Conservation (phyloP, 2,113 vertebrate species). For the Microcebus lehilahytsara region DNA sequence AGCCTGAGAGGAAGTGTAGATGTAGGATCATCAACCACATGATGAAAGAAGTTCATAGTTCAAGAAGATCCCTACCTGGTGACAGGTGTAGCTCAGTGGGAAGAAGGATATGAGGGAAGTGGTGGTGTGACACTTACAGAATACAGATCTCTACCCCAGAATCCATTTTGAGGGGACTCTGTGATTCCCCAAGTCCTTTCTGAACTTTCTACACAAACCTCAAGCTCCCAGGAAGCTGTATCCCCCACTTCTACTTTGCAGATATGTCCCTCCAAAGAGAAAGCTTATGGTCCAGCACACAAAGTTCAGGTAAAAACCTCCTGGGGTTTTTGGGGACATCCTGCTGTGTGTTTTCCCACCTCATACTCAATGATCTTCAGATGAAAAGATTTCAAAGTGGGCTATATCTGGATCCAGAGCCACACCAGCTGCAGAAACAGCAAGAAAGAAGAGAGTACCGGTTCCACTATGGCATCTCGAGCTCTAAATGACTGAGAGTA, state of each 20-base stretch:
- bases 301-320: slow-evolving; percentile 78
- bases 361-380: slow-evolving; percentile 68
- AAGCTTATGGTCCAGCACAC: slow-evolving; percentile 77
- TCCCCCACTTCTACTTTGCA: slow-evolving; percentile 86
- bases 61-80: not conserved
- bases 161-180: slow-evolving; percentile 59
- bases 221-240: not conserved
- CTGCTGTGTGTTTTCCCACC: slow-evolving; percentile 57
- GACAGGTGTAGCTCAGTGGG: not conserved
- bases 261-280: slow-evolving; percentile 82
- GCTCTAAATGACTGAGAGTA: too few species aligned
- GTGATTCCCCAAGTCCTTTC: slow-evolving; percentile 67
- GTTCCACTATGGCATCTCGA: not conserved
- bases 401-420: slow-evolving; percentile 29
- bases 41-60: slow-evolving; percentile 43
- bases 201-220: not conserved
- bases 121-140: slow-evolving; percentile 41
- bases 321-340: accelerated
- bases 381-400: slow-evolving; percentile 74
- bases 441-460: not conserved
- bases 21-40: not conserved
- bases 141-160: slow-evolving; percentile 49
- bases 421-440: slow-evolving; percentile 71
- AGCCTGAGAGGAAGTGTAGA: not conserved
- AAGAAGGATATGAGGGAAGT: slow-evolving; percentile 29